Base-by-base conservation (phyloP, 1,140 invertebrate species). In the Pseudomyrmex pallidus region DNA sequence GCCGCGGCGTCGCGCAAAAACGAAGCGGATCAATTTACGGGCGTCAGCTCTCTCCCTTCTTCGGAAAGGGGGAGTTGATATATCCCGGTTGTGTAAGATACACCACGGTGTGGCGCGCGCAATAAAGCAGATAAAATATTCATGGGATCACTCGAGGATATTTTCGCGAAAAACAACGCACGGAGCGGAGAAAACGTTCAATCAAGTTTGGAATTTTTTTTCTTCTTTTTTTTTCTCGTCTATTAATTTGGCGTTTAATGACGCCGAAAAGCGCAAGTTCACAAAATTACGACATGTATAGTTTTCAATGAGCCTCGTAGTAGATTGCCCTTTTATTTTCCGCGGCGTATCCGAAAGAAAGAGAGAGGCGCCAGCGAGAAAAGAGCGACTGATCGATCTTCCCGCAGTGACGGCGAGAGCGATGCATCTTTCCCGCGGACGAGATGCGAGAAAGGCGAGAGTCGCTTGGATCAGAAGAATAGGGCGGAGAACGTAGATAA, bases 1-100 rank as follows among this genome's bases (percentile, higher is more conserved):
- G 85, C 85, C 72, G 80, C 82, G 85, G 84, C 72, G 17, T 83
- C 59, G 80, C 70, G 64, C 68, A 72, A 82, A 78, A 83, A 82
- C 62, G 46, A 61, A 20, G 44, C 20, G 22, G 76, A 59, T 80
- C 44, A 61, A 80, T 80, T 80, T 59, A 61, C 76, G 17, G 20
- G 35, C 44, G 52, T 70, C 76, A 57, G 15, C 15, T 48, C 15
- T 59, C 17, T n/a, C 63, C 74, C 56, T 67, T n/a, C 44, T 59
- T 35, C n/a, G 12, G 15, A 22, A n/a, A 35, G 35, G 5, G 5
- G 0, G 35, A 35, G 5, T 54, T 70, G 52, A 78, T 59, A 78
- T 56, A 56, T n/a, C 66, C 62, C 35, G 35, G 35, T 35, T 44
- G 48, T n/a, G 13, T 57, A 56, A 35, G 15, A 78, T 35, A 35